Evolutionary conservation across 2,797 vertebrate genomes (phyloP).

Genomic region (Bovichtus diacanthus): DNA sequence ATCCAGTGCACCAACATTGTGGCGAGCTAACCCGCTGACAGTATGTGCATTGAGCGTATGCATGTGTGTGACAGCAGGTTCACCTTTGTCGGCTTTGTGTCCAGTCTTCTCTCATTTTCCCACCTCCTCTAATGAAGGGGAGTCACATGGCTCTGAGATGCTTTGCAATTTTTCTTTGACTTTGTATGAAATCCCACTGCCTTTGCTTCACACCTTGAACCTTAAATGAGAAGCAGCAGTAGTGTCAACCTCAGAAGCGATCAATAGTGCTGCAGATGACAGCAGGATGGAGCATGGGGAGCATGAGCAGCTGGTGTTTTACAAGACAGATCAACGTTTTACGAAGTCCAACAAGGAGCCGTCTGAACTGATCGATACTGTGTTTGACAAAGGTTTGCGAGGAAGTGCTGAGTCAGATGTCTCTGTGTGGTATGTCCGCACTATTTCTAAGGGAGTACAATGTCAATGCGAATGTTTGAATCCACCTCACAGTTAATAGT

Average conservation of each 20-base stretch:
- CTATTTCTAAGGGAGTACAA: no score
- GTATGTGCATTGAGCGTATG: background rate
- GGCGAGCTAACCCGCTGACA: background rate
- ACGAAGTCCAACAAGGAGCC: slow-evolving; percentile 6
- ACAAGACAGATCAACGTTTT: background rate
- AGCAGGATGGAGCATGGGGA: background rate
- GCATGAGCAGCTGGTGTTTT: background rate
- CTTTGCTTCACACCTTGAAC: background rate
- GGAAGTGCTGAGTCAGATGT: background rate
- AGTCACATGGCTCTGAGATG: no score
- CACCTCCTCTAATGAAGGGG: background rate
- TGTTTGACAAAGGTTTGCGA: background rate
- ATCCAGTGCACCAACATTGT: background rate
- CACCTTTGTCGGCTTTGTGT: background rate
- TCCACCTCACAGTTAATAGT: background rate
- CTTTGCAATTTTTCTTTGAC: background rate
- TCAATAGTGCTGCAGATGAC: background rate
- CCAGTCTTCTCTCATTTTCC: background rate
- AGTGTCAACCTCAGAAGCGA: background rate
- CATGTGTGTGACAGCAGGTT: background rate
- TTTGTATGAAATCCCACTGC: background rate
- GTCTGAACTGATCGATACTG: slow-evolving; percentile 20
- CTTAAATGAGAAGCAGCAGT: background rate
- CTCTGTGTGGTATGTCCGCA: background rate
- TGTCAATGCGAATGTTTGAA: background rate